Evolutionary conservation across 2,888 invertebrate species (phyloP).

Genomic region (Drosophila setosimentum): DNA sequence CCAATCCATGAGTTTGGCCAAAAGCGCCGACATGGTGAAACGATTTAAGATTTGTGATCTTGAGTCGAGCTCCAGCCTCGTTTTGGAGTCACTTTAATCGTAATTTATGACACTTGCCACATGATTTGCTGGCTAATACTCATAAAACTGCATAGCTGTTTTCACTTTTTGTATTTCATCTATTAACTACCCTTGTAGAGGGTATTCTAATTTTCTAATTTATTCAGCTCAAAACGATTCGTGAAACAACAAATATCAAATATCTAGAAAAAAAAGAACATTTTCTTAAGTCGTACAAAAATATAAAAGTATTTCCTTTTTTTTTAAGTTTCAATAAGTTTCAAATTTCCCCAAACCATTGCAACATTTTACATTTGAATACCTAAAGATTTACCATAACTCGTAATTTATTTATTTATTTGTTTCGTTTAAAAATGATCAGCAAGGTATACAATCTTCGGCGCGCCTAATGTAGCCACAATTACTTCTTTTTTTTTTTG

Average conservation of each 20-base stretch:
- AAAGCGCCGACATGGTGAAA: slow-evolving; percentile 54
- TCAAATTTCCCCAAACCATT: not conserved
- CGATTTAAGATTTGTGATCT: slow-evolving; percentile 43
- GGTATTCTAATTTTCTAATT: not conserved
- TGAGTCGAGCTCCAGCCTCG: slow-evolving; percentile 26
- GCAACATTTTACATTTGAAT: not conserved
- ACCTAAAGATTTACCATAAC: not conserved
- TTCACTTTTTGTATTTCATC: slow-evolving; percentile 1
- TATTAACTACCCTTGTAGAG: not conserved
- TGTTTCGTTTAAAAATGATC: not conserved
- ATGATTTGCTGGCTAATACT: slow-evolving; percentile 57
- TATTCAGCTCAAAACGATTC: not conserved
- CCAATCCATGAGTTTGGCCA: slow-evolving; percentile 21
- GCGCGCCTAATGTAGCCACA: not conserved
- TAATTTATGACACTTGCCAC: slow-evolving; percentile 71
- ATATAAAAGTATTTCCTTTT: not conserved
- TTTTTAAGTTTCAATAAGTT: not conserved
- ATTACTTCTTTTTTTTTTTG: not conserved
- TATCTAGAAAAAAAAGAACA: not conserved
- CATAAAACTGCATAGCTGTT: slow-evolving; percentile 33
- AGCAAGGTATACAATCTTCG: not conserved
- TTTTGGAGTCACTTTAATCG: slow-evolving; percentile 40
- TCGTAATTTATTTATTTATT: not conserved
- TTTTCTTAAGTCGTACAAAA: not conserved
- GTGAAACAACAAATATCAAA: too few species aligned